Base-by-base conservation (phyloP, 1,140 invertebrate genomes). In the Drosophila bocqueti region DNA sequence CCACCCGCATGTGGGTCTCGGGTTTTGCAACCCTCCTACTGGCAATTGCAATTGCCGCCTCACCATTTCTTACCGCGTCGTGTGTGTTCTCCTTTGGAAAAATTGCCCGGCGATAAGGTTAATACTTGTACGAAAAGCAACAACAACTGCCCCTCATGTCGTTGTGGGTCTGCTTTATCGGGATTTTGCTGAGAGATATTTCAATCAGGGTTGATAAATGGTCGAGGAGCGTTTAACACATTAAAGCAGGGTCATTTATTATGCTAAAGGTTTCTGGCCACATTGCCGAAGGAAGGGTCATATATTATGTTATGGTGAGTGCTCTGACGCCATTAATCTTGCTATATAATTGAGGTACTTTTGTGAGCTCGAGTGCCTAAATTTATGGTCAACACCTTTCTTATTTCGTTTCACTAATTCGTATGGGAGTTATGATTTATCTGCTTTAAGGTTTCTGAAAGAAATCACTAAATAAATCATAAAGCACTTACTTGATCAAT, bases 1-100 rank as follows among this genome's bases (percentile, higher is more conserved):
- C 81, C 84, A 69, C 84, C 84, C 84, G 85, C 84, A 89, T 89
- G 67, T 62, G 50, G 42, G 74, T 90, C 66, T 89, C 61, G 61
- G 76, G 65, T 85, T 86, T 75, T 66, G 77, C 85, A 87, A 90
- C 84, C 85, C 85, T 72, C 58, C 15, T 16, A 38, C 49, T 47
- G 43, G 55, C 42, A 55, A 40, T 63, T 54, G 64, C 61, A 84
- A 79, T 78, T 84, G 43, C 42, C n/a, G 81, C 21, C 21, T 21
- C 81, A 84, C 77, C 74, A 81, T 81, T 89, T 81, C 61, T 80
- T 67, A 7, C 24, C 42, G 49, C 73, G 60, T 68, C 82, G 60
- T 71, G 85, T 89, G 84, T 85, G 73, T 78, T 63, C 68, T 31
- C 26, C 46, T 59, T 59, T 18, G 38, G 54, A 43, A 68, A 78